These are phyloP conservation scores for Solenopsis fugax DNA, from an alignment of 1,140 invertebrate species.

Conservation along the genomic window DNA sequence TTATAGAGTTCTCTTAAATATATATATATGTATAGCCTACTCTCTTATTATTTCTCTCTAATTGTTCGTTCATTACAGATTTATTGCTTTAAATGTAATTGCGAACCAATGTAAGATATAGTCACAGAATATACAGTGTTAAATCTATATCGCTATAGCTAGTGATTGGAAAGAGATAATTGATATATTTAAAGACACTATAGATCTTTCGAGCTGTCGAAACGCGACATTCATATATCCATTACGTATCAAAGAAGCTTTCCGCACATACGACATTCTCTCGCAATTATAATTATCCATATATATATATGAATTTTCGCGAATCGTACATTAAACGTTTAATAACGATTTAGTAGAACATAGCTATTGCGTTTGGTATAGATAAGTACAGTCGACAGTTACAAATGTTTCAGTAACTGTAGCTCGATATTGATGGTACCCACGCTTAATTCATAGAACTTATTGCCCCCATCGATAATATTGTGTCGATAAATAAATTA, in stretches of 20 bases:
- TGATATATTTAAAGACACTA: conserved; percentile 48
- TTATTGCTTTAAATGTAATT: conserved; percentile 75
- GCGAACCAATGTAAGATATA: conserved; percentile 52
- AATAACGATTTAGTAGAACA: not conserved
- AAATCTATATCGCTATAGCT: conserved; percentile 42
- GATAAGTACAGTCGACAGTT: conserved; percentile 30
- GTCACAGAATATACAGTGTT: conserved; percentile 49
- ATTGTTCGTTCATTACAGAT: conserved; percentile 66
- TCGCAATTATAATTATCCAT: conserved; percentile 35
- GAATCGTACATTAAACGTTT: conserved; percentile 18
- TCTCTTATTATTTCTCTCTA: conserved; percentile 48
- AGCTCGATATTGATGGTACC: conserved; percentile 7
- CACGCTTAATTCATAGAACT: conserved; percentile 37
- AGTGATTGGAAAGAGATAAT: conserved; percentile 61
- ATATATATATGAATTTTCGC: conserved; percentile 16
- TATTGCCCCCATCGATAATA: conserved; percentile 62
- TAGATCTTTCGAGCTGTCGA: conserved; percentile 27
- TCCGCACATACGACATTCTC: not conserved
- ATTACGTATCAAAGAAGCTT: conserved; percentile 58
- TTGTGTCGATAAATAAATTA: conserved; percentile 62
- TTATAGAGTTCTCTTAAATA: conserved; percentile 62
- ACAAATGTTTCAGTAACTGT: not conserved
- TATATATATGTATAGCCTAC: conserved; percentile 31
- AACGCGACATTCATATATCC: conserved; percentile 39
- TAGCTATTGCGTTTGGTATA: conserved; percentile 7